These are phyloP conservation scores for Phortica variegata DNA, from an alignment of 1,140 invertebrate genomes.

Conservation along the genomic window DNA sequence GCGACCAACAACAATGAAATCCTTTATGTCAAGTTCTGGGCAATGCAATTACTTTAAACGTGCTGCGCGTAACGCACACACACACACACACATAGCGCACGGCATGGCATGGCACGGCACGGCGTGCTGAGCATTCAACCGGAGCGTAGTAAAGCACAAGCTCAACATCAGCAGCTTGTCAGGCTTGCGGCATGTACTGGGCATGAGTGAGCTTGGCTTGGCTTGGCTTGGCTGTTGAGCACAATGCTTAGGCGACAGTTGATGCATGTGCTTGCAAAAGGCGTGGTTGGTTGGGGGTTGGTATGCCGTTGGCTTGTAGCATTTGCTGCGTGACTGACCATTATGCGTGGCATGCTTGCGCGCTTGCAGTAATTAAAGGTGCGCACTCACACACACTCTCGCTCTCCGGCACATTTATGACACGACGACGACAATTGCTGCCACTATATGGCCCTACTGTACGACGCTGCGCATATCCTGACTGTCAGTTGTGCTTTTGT, in stretches of 20 bases:
- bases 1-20: conserved; percentile 17
- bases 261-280: no score
- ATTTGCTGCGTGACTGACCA: conserved; percentile 27
- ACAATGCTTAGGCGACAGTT: no score
- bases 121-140: neutral
- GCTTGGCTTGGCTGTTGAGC: no score
- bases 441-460: no score
- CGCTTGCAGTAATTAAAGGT: conserved; percentile 44
- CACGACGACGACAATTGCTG: no score
- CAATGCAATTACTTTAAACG: conserved; percentile 5
- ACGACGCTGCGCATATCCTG: no score
- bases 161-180: no score
- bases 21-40: neutral
- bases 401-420: no score
- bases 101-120: neutral
- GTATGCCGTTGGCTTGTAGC: conserved; percentile 1
- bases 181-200: conserved; percentile 30
- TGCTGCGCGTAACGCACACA: neutral
- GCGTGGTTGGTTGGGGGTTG: no score
- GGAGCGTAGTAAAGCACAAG: neutral
- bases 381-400: no score
- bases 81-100: no score
- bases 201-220: no score
- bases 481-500: neutral
- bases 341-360: conserved; percentile 44